Percentiles rank a stretch among this genome's conserved stretches.
These are phyloP conservation scores for Champsocephalus esox DNA, from an alignment of 2,797 vertebrate genomes.

Conservation along the genomic window DNA sequence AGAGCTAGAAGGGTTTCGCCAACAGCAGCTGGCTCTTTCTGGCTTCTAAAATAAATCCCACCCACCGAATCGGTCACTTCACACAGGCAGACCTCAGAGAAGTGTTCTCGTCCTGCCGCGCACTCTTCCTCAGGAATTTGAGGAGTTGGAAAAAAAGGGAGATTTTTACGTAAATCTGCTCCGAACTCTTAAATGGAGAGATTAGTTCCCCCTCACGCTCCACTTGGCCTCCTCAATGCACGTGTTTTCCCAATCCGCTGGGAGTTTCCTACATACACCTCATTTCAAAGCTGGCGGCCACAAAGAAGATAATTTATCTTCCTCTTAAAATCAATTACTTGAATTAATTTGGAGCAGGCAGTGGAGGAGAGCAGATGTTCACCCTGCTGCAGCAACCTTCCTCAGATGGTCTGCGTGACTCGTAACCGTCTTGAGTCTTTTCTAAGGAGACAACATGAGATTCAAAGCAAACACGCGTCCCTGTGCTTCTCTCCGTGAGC, in stretches of 20 bases:
- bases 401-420: not conserved
- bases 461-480: constrained; percentile 23
- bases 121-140: constrained; percentile 78
- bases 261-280: constrained; percentile 89
- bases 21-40: not conserved
- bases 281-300: constrained; percentile 79
- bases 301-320: constrained; percentile 54
- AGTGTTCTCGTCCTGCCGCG: not conserved
- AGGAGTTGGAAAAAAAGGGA: not conserved
- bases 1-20: not conserved
- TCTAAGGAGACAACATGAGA: constrained; percentile 31
- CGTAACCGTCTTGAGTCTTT: constrained; percentile 24
- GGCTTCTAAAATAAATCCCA: not conserved
- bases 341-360: constrained; percentile 15
- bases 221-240: constrained; percentile 91
- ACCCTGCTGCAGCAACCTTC: constrained; percentile 10
- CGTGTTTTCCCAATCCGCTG: constrained; percentile 84
- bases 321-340: constrained; percentile 53
- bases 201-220: constrained; percentile 94
- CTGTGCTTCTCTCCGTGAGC: not conserved
- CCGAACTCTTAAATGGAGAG: constrained; percentile 92
- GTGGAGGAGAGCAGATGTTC: not conserved
- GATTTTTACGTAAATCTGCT: constrained; percentile 91
- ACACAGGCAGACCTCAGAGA: not conserved
- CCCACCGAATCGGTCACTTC: not conserved